Evolutionary conservation across 2,113 vertebrate genomes (phyloP).

Genomic region (Piaya cayana): DNA sequence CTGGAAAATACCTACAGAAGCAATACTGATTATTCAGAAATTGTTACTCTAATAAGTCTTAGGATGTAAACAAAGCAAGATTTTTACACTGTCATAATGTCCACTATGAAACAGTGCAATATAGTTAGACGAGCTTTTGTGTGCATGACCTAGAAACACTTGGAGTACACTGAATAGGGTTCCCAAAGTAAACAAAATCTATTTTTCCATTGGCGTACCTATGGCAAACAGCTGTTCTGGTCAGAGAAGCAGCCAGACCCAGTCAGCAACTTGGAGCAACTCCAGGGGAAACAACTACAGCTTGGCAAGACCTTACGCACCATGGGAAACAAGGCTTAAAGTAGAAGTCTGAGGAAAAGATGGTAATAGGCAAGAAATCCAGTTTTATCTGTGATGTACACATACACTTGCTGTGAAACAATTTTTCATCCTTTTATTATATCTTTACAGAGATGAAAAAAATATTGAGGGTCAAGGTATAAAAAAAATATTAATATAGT

Average conservation of each 20-base stretch:
- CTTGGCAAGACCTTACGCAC: background rate
- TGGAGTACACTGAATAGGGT: background rate
- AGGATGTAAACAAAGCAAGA: background rate
- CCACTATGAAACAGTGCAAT: background rate
- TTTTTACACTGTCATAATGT: background rate
- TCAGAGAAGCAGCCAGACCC: background rate
- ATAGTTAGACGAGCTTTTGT: background rate
- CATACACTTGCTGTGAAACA: background rate
- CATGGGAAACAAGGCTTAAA: background rate
- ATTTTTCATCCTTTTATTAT: accelerated
- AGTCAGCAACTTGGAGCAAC: background rate
- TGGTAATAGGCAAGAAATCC: background rate
- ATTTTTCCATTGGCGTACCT: background rate
- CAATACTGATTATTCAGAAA: background rate
- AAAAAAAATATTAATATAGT: background rate
- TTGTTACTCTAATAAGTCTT: background rate
- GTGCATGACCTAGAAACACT: background rate
- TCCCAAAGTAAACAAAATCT: background rate
- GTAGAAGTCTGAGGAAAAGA: background rate
- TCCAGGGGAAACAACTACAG: background rate
- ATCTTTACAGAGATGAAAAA: background rate
- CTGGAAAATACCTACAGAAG: background rate
- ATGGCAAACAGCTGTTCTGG: background rate
- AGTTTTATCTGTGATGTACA: background rate
- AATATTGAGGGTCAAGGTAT: background rate